These are phyloP conservation scores for Gonioctena quinquepunctata DNA, from an alignment of 1,140 invertebrate species.

Conservation along the genomic window DNA sequence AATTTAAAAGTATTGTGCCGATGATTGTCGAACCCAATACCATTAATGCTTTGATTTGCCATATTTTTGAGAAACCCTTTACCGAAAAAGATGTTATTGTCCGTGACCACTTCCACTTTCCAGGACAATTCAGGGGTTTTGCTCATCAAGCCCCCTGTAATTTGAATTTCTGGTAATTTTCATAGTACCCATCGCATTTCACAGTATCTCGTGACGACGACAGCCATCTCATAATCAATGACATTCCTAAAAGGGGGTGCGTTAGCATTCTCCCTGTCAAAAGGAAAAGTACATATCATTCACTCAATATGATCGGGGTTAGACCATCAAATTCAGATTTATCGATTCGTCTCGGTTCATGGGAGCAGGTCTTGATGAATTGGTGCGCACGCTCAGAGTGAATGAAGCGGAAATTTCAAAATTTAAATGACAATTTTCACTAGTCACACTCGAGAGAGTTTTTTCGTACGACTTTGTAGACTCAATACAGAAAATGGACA, in stretches of 20 bases:
- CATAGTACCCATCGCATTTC: slow-evolving; percentile 38
- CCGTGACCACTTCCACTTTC: slow-evolving; percentile 50
- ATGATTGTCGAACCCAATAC: slow-evolving; percentile 20
- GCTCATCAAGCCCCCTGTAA: slow-evolving; percentile 54
- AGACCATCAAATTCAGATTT: slow-evolving; percentile 26
- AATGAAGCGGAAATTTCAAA: not conserved
- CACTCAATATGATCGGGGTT: slow-evolving; percentile 15
- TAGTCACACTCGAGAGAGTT: too few species aligned
- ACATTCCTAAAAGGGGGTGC: slow-evolving; percentile 12
- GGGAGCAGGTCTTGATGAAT: slow-evolving; percentile 24
- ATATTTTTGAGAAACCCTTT: slow-evolving; percentile 45
- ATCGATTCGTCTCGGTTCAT: slow-evolving; percentile 36
- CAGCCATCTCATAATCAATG: slow-evolving; percentile 29
- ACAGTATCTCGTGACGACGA: slow-evolving; percentile 33
- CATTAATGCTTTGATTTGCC: slow-evolving; percentile 27
- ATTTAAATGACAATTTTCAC: too few species aligned
- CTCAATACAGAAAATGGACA: too few species aligned
- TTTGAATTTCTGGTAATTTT: slow-evolving; percentile 44
- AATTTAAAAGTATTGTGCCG: slow-evolving; percentile 28
- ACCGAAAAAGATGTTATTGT: slow-evolving; percentile 32
- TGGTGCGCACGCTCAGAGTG: slow-evolving; percentile 21
- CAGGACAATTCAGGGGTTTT: slow-evolving; percentile 44
- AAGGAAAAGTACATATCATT: slow-evolving; percentile 36
- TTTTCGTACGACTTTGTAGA: too few species aligned
- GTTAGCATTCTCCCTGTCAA: slow-evolving; percentile 28